Evolutionary conservation across 2,797 vertebrate genomes (phyloP).

Genomic region (Argentina silus): DNA sequence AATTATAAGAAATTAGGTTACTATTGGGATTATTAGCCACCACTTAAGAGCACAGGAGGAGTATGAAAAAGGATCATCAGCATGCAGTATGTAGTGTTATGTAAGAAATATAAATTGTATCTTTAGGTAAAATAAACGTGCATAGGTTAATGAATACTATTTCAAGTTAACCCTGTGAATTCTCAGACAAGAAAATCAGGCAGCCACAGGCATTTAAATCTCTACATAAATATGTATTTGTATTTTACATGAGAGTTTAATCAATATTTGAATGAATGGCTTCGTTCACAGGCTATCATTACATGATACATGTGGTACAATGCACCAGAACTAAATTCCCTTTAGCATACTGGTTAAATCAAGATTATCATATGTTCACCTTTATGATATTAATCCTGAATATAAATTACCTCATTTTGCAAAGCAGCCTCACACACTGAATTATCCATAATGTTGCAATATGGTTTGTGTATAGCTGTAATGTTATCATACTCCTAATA

Average conservation of each 20-base stretch:
- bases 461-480: neutral
- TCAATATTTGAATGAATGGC: slow-evolving; percentile 11
- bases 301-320: slow-evolving; percentile 18
- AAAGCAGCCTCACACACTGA: neutral
- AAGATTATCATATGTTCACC: slow-evolving; percentile 5
- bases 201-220: neutral
- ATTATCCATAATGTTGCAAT: neutral
- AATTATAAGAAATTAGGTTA: slow-evolving; percentile 52
- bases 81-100: neutral
- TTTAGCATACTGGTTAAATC: slow-evolving; percentile 5
- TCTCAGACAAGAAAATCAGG: neutral
- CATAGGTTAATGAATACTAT: neutral
- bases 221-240: slow-evolving; percentile 6
- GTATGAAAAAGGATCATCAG: neutral
- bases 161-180: neutral
- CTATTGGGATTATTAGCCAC: slow-evolving; percentile 32
- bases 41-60: neutral
- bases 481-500: neutral
- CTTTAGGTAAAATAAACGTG: neutral
- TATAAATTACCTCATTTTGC: neutral
- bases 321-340: neutral
- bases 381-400: slow-evolving; percentile 2
- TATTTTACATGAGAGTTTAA: slow-evolving; percentile 9
- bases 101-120: neutral
- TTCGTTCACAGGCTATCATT: slow-evolving; percentile 25